These are phyloP conservation scores for Corythornis cristatus DNA, from an alignment of 2,113 vertebrate species.

Conservation along the genomic window DNA sequence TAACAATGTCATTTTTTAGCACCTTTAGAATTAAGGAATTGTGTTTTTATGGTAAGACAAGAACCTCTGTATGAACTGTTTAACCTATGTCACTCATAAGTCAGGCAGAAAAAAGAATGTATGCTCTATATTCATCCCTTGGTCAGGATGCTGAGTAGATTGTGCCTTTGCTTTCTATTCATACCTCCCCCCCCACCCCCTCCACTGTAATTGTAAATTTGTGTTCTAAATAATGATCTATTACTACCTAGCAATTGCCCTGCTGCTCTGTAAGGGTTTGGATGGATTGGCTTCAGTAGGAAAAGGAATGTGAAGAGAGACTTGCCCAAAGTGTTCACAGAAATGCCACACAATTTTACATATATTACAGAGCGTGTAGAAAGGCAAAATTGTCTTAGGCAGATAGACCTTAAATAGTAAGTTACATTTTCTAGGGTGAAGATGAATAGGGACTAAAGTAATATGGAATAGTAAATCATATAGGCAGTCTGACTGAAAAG, in stretches of 20 bases:
- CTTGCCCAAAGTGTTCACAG: not conserved
- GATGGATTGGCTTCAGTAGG: not conserved
- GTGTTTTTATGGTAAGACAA: not conserved
- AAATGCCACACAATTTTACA: not conserved
- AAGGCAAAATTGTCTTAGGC: not conserved
- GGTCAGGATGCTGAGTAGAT: not conserved
- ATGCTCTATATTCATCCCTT: not conserved
- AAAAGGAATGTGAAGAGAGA: not conserved
- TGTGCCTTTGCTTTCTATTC: not conserved
- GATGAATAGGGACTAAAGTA: not conserved
- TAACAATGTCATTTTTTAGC: constrained; percentile 23
- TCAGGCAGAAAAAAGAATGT: not conserved
- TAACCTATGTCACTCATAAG: not conserved
- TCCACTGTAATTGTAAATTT: not conserved
- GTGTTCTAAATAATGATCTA: not conserved
- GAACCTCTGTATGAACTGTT: not conserved
- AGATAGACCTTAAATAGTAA: not conserved
- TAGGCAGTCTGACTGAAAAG: not conserved
- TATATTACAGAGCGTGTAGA: not conserved
- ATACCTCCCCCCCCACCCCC: not conserved
- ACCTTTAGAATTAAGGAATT: not conserved
- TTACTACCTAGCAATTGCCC: not conserved
- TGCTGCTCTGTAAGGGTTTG: not conserved
- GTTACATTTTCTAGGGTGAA: not conserved
- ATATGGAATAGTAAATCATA: not conserved